Base-by-base conservation (phyloP, 2,113 vertebrate species). In the Melospiza melodia region DNA sequence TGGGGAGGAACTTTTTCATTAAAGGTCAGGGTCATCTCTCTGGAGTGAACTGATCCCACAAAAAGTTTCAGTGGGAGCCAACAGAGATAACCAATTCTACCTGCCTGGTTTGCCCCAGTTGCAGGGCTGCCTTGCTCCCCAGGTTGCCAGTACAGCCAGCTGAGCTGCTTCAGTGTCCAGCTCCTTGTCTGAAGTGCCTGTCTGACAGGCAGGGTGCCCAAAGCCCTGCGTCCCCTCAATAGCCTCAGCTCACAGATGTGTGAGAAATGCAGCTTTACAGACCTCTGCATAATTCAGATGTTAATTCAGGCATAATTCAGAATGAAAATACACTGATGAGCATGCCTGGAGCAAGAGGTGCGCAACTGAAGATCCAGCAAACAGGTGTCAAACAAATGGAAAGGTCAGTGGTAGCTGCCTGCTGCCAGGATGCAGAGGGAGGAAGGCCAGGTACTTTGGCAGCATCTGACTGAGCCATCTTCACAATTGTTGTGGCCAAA, bases 211-310 rank as follows among this genome's bases (percentile, higher is more conserved):
- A 59, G 41, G 24, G 10, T 46, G 11, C 57, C 51, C 39, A 41
- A 8, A 52, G 4, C 6, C 19, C 22, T 4, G 0, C 0, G 0
- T 24, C 14, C 9, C 19, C 7, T 69, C 4, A 0, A 35, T 35
- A 51, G 31, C 30, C 20, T 33, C 2, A 5, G 13, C 23, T 58
- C 3, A 2, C 19, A 66, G 23, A 30, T 76, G 35, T 0, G 0
- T 20, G 28, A 55, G 44, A 73, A 68, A 77, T 39, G 22, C 27
- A 68, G 31, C 10, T 63, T 59, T 63, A 48, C 17, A 31, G n/a
- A 39, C 4, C 10, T n/a, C 58, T 72, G 18, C 2, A 0, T 30
- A 46, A 48, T 19, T 43, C 41, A 44, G 1, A 16, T 18, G 30
- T 54, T 54, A 30, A 54, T 54, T 30, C 16, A 54, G 16, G 28